Conservation (phyloP, 2,113 vertebrate genomes). For the Seriola quinqueradiata region DNA sequence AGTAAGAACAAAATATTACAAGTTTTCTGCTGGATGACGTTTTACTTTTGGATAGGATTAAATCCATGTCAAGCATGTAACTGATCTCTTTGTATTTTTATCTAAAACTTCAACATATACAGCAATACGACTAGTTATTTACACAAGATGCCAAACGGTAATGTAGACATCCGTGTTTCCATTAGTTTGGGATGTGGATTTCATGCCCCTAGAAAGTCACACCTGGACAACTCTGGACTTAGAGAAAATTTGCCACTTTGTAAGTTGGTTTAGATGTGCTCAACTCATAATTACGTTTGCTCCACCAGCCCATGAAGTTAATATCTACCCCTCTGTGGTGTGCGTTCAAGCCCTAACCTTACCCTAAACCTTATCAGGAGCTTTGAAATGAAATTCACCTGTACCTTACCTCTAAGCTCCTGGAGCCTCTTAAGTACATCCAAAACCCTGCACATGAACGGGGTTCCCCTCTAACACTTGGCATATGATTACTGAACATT, state of each 20-base stretch:
- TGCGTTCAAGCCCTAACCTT: neutral
- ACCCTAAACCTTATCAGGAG: neutral
- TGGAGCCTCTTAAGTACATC: neutral
- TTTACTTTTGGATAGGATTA: neutral
- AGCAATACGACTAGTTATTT: neutral
- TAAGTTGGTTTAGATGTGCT: neutral
- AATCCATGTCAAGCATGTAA: constrained; percentile 4
- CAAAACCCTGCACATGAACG: neutral
- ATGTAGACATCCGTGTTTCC: neutral
- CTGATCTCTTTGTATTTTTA: neutral
- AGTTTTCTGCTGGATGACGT: neutral
- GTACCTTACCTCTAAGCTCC: neutral
- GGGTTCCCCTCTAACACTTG: neutral
- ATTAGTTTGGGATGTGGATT: neutral
- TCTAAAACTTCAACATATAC: neutral
- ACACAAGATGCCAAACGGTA: neutral
- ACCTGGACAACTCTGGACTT: neutral
- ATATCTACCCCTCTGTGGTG: constrained; percentile 10
- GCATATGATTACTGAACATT: constrained; percentile 21
- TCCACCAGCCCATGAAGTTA: constrained; percentile 12
- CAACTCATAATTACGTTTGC: neutral
- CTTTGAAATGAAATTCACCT: constrained; percentile 22
- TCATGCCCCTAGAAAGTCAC: neutral
- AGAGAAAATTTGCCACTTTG: neutral
- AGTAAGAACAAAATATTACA: neutral